Base-by-base conservation (phyloP, 64 coral and sea anemone species). In the Montipora capricornis region DNA sequence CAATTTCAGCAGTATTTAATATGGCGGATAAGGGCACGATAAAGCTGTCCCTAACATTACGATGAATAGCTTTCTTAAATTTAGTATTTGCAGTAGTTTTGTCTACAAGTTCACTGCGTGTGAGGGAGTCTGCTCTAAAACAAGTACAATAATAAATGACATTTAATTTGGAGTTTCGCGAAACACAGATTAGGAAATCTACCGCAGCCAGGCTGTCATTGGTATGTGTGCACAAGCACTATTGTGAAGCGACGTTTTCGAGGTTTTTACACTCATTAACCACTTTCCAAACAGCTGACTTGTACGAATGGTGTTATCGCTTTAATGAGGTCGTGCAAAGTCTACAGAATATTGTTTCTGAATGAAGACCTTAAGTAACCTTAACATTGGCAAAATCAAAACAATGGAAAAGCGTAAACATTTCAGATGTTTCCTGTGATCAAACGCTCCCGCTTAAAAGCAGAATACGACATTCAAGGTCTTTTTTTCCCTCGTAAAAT, bases 401-500 rank as follows among this genome's bases (percentile, higher is more conserved):
- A 95, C 93, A 95, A 95, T 78, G 83, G 78, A 89, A 95, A 83
- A 62, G 78, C 83, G 88, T 87, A 91, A 85, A 74, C 83, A 91
- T 92, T 87, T 92, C 88, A 84, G 70, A 87, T 79, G 68, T 89
- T 95, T 91, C 81, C 89, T 95, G 88, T 87, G 90, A 89, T 79
- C 73, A 89, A 89, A 79, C 87, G 76, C 16, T 48, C 49, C 73
- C 50, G 76, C 57, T 51, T 76, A 76, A 89, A 59, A 89, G 73
- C 59, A 22, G 87, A 77, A 77, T 58, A 78, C 58, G 44, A 22
- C 73, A 59, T 49, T 61, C 76, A 89, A 44, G 24, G 1, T 71
- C 68, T 92, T 86, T 92, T 37, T 44, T 53, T 17, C 1, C 82
- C 66, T 71, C 64, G 50, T 44, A 49, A 37, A 86, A 44, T 79